These are phyloP conservation scores for Ranitomeya variabilis DNA, from an alignment of 2,113 vertebrate species.

Conservation along the genomic window DNA sequence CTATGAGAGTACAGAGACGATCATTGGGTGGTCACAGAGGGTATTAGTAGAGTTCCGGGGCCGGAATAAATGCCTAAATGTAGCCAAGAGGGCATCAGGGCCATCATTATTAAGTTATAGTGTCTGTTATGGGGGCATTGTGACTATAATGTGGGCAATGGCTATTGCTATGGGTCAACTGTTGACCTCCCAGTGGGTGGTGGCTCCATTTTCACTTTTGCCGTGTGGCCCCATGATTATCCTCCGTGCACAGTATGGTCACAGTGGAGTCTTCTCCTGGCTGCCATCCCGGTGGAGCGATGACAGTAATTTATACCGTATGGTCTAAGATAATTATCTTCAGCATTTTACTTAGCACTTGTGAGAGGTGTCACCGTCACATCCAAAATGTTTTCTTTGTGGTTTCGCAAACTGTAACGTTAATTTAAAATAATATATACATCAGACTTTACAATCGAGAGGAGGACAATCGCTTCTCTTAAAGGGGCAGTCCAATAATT, in stretches of 20 bases:
- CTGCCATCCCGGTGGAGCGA: neutral
- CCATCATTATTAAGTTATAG: too few relatives aligned
- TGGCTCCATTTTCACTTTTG: too few relatives aligned
- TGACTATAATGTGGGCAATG: neutral
- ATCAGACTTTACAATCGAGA: neutral
- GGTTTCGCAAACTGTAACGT: neutral
- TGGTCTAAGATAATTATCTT: neutral
- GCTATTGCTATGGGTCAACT: neutral
- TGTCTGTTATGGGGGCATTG: neutral
- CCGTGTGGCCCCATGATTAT: too few relatives aligned
- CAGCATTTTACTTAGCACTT: neutral
- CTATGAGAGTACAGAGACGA: too few relatives aligned
- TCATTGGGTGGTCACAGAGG: too few relatives aligned
- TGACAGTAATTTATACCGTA: neutral
- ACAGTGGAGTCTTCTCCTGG: neutral
- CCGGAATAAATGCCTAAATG: too few relatives aligned
- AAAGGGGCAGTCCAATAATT: neutral
- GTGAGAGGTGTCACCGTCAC: neutral
- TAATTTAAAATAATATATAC: neutral
- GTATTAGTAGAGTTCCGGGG: too few relatives aligned
- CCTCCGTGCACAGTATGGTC: neutral
- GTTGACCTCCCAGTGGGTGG: neutral
- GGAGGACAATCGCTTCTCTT: neutral
- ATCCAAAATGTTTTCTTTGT: neutral
- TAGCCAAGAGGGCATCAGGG: too few relatives aligned